Base-by-base conservation (phyloP, 2,888 invertebrate species). In the Apamea monoglypha region DNA sequence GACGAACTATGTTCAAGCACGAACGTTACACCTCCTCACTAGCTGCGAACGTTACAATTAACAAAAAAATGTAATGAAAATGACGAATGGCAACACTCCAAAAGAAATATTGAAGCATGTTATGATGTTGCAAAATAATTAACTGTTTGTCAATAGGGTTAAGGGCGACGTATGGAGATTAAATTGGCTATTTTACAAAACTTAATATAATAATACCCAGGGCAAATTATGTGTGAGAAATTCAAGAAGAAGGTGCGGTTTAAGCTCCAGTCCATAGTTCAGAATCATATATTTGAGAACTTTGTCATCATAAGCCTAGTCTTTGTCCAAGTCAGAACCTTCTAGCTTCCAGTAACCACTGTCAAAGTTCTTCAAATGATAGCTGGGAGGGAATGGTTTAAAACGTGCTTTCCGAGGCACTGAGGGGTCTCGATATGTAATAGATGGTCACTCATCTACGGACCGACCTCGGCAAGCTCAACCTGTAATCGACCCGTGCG, bases 21-120 rank as follows among this genome's bases (percentile, higher is more conserved):
- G 64, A 32, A 71, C 40, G 74, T 71, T 64, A 83, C 67, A 32
- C 56, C 56, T 70, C 47, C 59, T 66, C 14, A 78, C 75, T 74
- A 64, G 50, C 29, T 80, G 59, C 36, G 21, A 61, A 78, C 8
- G 44, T 76, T 44, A 73, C 32, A 70, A 80, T 68, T 73, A 81
- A 72, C 66, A 44, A 50, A 61, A 61, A 50, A 10, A 16, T 8
- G 36, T 53, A 16, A 61, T 61, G 10, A 29, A 76, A 70, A 78
- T 75, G 32, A 73, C 47, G 50, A 76, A 29, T 78, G 64, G 66
- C 70, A 77, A 73, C 73, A 82, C 50, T 69, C 0, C 14, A 10
- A 44, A 72, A 47, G 18, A 56, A n/a, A n/a, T 72, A 44, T 12
- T 10, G 21, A 44, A 10, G 21, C 10, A 36, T 18, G 12, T 76